Evolutionary conservation across 2,113 vertebrate genomes (phyloP).

Genomic region (Pyrgilauda ruficollis): DNA sequence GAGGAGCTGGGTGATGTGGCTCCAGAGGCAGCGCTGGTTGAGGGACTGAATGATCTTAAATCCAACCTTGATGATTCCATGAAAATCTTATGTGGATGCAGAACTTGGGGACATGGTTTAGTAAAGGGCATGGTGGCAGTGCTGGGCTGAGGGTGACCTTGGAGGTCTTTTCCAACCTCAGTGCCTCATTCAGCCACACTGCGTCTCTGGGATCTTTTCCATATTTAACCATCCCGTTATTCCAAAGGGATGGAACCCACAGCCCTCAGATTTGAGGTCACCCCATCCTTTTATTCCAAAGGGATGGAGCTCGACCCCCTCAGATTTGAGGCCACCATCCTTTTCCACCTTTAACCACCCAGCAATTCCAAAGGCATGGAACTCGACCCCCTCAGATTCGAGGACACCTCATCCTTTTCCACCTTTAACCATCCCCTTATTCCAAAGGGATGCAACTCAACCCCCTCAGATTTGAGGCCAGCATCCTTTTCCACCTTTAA

Average conservation of each 20-base stretch:
- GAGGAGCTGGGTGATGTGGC: neutral
- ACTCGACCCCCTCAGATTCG: neutral
- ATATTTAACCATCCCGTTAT: rapidly evolving
- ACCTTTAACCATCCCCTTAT: too few relatives aligned
- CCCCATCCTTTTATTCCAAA: too few relatives aligned
- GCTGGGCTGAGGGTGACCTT: neutral
- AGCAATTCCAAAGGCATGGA: neutral
- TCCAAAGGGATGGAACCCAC: neutral
- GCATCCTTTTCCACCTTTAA: neutral
- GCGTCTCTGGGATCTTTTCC: neutral
- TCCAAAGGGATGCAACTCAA: neutral
- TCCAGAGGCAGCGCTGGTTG: neutral
- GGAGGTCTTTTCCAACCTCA: neutral
- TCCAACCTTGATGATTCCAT: neutral
- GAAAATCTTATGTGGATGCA: rapidly evolving
- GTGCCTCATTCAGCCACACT: neutral
- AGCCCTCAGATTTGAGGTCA: too few relatives aligned
- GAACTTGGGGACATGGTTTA: neutral
- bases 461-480: neutral
- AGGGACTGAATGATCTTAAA: neutral
- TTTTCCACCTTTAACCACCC: too few relatives aligned
- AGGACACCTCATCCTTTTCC: neutral
- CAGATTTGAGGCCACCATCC: too few relatives aligned
- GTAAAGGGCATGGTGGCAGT: rapidly evolving
- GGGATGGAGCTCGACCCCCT: too few relatives aligned